A percentile compares a stretch with the other conserved stretches of the same genome.
These are phyloP conservation scores for Cantharis flavilabris DNA, from an alignment of 2,888 invertebrate genomes.

Conservation along the genomic window DNA sequence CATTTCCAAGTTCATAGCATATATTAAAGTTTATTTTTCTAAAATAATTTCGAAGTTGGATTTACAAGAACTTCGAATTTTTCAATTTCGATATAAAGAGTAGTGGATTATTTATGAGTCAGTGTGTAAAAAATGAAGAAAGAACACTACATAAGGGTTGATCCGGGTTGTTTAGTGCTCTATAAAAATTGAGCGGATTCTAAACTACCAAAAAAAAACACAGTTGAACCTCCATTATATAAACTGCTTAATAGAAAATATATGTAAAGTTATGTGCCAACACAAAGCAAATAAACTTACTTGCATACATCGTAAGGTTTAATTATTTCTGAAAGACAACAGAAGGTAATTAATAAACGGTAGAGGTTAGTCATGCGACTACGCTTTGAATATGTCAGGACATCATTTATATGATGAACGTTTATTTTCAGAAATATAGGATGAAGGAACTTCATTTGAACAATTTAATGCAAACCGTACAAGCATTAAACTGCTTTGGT, in stretches of 20 bases:
- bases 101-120: neutral
- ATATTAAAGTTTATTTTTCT: neutral
- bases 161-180: neutral
- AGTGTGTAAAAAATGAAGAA: neutral
- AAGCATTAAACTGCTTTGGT: neutral
- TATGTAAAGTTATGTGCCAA: neutral
- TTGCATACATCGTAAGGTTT: neutral
- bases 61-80: neutral
- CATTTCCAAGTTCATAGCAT: neutral
- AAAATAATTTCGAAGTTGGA: neutral
- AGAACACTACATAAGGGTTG: neutral
- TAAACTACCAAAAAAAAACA: neutral
- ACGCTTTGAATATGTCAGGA: neutral
- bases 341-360: neutral
- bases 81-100: neutral
- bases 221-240: neutral
- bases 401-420: neutral
- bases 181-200: constrained; percentile 2
- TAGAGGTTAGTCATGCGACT: neutral
- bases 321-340: neutral
- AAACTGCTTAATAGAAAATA: neutral
- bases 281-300: neutral
- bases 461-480: neutral
- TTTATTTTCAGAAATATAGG: neutral
- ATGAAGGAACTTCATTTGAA: neutral